These are phyloP conservation scores for Chlamydotis undulata DNA, from an alignment of 2,113 vertebrate species.

Conservation along the genomic window DNA sequence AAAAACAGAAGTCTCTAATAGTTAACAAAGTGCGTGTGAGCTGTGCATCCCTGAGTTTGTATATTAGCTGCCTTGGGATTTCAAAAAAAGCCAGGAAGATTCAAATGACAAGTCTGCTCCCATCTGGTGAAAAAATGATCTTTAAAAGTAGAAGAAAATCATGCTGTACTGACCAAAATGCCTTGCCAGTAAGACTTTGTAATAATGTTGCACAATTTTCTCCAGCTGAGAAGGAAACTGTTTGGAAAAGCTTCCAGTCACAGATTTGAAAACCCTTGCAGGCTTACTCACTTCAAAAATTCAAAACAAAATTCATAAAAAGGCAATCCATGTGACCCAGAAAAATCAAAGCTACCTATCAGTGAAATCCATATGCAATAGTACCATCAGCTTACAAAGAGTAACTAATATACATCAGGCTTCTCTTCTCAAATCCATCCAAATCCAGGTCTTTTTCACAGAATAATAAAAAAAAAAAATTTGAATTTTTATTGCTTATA, in stretches of 20 bases:
- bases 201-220: neutral
- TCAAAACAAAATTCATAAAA: neutral
- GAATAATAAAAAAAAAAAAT: neutral
- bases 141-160: neutral
- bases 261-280: constrained; percentile 16
- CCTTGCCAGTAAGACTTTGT: neutral
- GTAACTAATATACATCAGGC: neutral
- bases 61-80: neutral
- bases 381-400: neutral
- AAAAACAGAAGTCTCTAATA: neutral
- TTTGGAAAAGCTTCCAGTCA: neutral
- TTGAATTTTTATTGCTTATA: neutral
- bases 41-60: neutral
- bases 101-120: neutral
- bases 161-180: neutral
- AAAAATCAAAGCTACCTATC: neutral
- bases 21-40: neutral
- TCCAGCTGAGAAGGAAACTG: constrained; percentile 21
- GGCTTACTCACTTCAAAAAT: neutral
- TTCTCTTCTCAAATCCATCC: neutral
- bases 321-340: neutral
- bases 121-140: neutral
- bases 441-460: neutral
- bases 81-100: neutral
- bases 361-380: neutral